Base-by-base conservation (phyloP, 1,140 invertebrate genomes). In the Magallana angulata region DNA sequence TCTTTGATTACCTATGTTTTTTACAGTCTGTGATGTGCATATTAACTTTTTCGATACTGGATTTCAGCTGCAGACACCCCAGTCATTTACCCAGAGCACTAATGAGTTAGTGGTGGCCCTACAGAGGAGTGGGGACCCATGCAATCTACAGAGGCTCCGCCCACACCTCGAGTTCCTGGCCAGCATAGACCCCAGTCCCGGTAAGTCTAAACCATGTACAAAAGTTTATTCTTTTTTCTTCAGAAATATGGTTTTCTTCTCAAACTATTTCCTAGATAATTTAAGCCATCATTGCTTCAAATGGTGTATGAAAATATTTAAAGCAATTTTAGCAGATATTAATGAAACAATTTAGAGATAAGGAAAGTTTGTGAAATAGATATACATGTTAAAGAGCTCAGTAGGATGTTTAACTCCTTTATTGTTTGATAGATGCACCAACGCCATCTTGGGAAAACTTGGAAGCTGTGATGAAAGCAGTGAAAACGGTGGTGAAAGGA, bases 71-170 rank as follows among this genome's bases (percentile, higher is more conserved):
- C 98, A 98, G 95, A 98, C 98, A 16, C 93, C 93, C 7, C 93
- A 94, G 92, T 93, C 94, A 6, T 95, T 95, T 88, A 84, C 89
- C 7, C 94, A 94, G 84, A 94, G 94, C 87, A 91, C 99, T 1
- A 98, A 98, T 94, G 98, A 99, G 94, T 94, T 99, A 87, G 97
- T 98, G 30, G 98, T 99, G 88, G 98, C 98, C 0, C 95, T 99
- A 87, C 98, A 99, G 93, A 96, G 98, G 88, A 98, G 98, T 7
- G 97, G 97, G 0, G 98, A 99, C 95, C 98, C 98, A 2, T 97
- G 97, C 84, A 97, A 98, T 93, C 94, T 98, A 80, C 91, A 92
- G 30, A 80, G 91, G 82, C 92, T 96, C 48, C 96, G 97, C 57
- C 96, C 96, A 60, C 97, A 98, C 93, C 95, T 99, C 85, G 98